phyloP scores from a whole-genome alignment of 2,797 vertebrate genomes.

The Jordanella pulchra region DNA sequence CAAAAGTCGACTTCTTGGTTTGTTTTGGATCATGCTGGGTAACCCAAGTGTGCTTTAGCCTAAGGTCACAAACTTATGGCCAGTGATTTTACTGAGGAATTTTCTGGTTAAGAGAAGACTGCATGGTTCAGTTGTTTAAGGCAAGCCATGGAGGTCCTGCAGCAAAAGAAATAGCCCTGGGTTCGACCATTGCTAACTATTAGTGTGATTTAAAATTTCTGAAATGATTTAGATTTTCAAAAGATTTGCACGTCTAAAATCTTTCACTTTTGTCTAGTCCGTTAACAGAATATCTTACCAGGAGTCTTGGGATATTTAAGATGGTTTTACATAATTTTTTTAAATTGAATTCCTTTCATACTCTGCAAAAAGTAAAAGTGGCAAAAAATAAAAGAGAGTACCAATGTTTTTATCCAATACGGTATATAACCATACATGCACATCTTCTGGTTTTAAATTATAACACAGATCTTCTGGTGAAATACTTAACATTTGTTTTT shows the following conservation, averaged over 20 bases:
- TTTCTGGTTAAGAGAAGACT: not conserved
- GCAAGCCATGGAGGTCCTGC: not conserved
- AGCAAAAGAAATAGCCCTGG: not conserved
- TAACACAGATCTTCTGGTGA: not conserved
- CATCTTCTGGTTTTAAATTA: not conserved
- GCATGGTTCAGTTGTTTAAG: not conserved
- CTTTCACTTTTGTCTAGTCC: not conserved
- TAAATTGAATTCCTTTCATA: not conserved
- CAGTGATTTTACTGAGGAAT: not conserved
- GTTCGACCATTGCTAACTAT: not conserved
- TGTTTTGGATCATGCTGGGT: not conserved
- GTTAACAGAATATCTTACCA: not conserved
- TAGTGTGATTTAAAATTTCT: not conserved
- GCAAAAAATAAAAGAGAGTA: not conserved
- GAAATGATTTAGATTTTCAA: not conserved
- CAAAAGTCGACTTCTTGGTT: not conserved
- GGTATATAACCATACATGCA: not conserved
- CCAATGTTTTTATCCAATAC: not conserved
- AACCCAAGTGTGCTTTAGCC: not conserved
- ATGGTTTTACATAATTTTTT: not conserved
- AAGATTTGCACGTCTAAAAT: not conserved
- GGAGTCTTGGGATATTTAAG: not conserved
- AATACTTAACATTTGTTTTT: not conserved
- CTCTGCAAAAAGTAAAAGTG: not conserved
- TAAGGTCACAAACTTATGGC: not conserved